Evolutionary conservation across 2,113 vertebrate species (phyloP).

Genomic region (Apistogramma diplotaenia): DNA sequence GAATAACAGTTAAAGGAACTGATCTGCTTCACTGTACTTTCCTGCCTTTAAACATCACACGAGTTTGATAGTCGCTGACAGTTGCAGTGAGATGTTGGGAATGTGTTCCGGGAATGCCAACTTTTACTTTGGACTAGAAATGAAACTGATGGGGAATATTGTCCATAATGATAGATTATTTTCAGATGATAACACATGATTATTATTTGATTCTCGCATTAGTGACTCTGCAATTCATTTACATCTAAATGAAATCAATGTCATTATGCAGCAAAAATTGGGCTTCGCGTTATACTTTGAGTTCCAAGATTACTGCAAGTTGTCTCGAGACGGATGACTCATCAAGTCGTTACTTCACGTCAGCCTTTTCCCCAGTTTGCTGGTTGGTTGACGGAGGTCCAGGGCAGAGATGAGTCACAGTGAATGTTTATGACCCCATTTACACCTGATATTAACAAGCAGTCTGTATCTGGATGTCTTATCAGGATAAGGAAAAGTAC

Average conservation of each 20-base stretch:
- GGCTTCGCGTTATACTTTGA: not conserved
- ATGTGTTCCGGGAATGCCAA: not conserved
- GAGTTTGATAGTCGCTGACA: too few species aligned
- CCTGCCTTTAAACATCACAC: too few species aligned
- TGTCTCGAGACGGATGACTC: not conserved
- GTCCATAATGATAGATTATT: not conserved
- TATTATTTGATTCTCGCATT: not conserved
- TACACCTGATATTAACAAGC: not conserved
- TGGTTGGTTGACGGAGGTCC: not conserved
- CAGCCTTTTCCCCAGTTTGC: not conserved
- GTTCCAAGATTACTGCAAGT: not conserved
- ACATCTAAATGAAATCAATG: not conserved
- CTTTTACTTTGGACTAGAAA: not conserved
- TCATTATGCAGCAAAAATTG: not conserved
- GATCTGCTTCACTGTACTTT: accelerated
- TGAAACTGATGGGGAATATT: not conserved
- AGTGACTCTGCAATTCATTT: not conserved
- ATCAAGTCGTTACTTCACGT: not conserved
- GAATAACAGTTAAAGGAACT: not conserved
- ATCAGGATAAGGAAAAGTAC: not conserved
- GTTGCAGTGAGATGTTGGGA: too few species aligned
- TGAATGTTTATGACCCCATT: not conserved
- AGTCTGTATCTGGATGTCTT: not conserved
- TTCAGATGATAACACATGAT: not conserved
- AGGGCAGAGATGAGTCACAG: not conserved